These are phyloP conservation scores for Chloromyia formosa DNA, from an alignment of 2,888 invertebrate genomes.

Conservation along the genomic window DNA sequence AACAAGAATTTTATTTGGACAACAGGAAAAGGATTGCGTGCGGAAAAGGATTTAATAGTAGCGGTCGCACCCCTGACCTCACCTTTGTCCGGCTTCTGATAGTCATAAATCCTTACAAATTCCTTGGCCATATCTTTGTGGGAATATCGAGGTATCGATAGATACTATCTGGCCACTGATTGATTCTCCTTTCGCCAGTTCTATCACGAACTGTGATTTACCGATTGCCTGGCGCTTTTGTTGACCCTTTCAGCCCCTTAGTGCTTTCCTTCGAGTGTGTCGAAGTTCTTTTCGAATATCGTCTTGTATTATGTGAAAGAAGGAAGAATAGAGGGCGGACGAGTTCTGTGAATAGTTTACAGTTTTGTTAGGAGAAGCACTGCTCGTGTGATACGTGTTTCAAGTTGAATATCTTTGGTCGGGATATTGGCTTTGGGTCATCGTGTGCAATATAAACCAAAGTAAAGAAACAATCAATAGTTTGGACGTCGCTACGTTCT, in stretches of 20 bases:
- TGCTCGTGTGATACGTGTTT: slow-evolving; percentile 16
- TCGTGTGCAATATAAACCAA: neutral
- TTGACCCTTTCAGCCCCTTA: slow-evolving; percentile 13
- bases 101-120: slow-evolving; percentile 40
- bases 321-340: neutral
- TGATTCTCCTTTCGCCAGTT: slow-evolving; percentile 35
- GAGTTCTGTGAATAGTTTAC: slow-evolving; percentile 14
- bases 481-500: neutral
- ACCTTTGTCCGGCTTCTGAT: slow-evolving; percentile 22
- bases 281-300: neutral
- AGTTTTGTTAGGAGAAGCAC: slow-evolving; percentile 15
- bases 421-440: neutral
- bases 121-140: slow-evolving; percentile 29
- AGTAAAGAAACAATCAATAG: slow-evolving; percentile 30
- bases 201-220: slow-evolving; percentile 41
- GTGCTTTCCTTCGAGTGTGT: neutral
- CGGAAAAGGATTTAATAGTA: slow-evolving; percentile 20
- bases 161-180: slow-evolving; percentile 37
- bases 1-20: slow-evolving; percentile 4
- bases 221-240: slow-evolving; percentile 24
- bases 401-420: neutral
- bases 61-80: neutral
- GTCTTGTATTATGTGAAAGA: neutral
- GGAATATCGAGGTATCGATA: slow-evolving; percentile 36
- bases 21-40: slow-evolving; percentile 39